Conservation (phyloP, 2,888 invertebrate species). For the Polyommatus icarus region DNA sequence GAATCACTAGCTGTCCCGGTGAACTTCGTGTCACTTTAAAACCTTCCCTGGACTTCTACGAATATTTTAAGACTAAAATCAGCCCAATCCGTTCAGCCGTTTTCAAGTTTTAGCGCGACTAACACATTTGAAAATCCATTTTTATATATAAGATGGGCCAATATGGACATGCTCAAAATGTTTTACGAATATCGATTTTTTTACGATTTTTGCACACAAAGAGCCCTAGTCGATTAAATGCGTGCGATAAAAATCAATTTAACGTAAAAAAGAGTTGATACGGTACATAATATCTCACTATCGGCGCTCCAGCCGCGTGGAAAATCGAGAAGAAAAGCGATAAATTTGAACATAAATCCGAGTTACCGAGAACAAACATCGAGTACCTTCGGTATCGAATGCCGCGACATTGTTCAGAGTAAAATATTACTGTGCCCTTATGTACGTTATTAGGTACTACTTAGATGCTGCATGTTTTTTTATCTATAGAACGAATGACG, state of each 20-base stretch:
- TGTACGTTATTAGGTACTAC: neutral
- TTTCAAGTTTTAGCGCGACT: too few relatives aligned
- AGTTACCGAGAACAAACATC: conserved; percentile 38
- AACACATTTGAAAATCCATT: too few relatives aligned
- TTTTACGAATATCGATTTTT: neutral
- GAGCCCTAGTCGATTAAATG: neutral
- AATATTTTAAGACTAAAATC: too few relatives aligned
- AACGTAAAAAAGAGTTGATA: conserved; percentile 31
- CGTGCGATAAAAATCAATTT: conserved; percentile 24
- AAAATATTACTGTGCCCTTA: conserved; percentile 1
- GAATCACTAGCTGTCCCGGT: too few relatives aligned
- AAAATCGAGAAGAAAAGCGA: conserved; percentile 41
- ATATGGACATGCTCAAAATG: too few relatives aligned
- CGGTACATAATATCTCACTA: conserved; percentile 34
- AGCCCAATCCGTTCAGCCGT: too few relatives aligned
- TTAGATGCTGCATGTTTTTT: neutral
- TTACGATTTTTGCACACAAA: neutral
- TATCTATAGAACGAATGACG: neutral
- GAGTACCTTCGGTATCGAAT: neutral
- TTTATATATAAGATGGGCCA: too few relatives aligned
- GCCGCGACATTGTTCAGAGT: conserved; percentile 1
- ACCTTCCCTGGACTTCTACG: too few relatives aligned
- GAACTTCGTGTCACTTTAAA: too few relatives aligned
- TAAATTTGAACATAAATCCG: conserved; percentile 41
- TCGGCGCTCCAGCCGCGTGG: conserved; percentile 38